A percentile compares a stretch with the other conserved stretches of the same genome.
Evolutionary conservation across 2,113 vertebrate genomes (phyloP).

Genomic region (Catharus fuscescens): DNA sequence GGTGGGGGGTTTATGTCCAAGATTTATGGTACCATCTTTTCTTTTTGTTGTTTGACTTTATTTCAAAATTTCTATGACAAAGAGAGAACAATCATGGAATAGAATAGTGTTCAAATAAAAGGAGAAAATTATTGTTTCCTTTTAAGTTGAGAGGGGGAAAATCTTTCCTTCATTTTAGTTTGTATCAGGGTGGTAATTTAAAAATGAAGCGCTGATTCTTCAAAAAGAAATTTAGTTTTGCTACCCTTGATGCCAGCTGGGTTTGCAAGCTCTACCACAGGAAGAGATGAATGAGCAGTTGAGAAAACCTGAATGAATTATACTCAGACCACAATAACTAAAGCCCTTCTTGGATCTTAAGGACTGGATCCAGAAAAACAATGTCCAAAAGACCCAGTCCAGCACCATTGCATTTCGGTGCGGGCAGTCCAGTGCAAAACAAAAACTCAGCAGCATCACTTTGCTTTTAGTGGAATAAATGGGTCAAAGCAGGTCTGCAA

Average conservation of each 20-base stretch:
- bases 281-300: background rate
- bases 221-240: background rate
- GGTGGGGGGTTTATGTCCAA: background rate
- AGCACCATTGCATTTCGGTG: background rate
- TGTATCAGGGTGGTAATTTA: background rate
- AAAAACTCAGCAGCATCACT: background rate
- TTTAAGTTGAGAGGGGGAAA: background rate
- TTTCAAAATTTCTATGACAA: background rate
- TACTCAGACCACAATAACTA: background rate
- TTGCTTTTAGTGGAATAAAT: background rate
- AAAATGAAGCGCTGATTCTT: background rate
- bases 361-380: background rate
- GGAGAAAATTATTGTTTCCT: background rate
- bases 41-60: background rate
- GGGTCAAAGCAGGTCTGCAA: background rate
- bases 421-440: fast-evolving
- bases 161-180: background rate
- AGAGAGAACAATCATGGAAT: background rate
- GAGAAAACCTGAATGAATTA: background rate
- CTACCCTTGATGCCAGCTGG: background rate
- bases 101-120: background rate
- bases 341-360: background rate
- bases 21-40: background rate
- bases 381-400: background rate
- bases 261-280: background rate